These are phyloP conservation scores for Dryobotodes eremita DNA, from an alignment of 2,888 invertebrate genomes.

Conservation along the genomic window DNA sequence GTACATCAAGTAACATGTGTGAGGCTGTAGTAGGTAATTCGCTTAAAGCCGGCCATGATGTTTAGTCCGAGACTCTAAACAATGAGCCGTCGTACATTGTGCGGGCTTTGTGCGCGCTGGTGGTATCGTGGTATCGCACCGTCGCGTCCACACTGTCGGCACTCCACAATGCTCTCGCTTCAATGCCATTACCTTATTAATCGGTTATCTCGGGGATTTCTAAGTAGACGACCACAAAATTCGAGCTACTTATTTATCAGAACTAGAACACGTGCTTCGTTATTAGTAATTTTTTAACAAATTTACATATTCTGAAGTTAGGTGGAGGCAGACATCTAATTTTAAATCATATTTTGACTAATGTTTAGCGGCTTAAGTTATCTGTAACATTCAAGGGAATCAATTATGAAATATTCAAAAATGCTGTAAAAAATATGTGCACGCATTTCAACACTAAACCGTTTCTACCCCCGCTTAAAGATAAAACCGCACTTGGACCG, in stretches of 20 bases:
- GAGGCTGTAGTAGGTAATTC: slow-evolving; percentile 77
- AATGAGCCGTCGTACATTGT: slow-evolving; percentile 84
- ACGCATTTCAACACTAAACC: slow-evolving; percentile 30
- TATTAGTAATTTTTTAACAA: neutral
- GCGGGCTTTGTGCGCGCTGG: slow-evolving; percentile 83
- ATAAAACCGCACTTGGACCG: slow-evolving; percentile 47
- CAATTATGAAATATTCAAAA: neutral
- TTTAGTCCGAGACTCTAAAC: slow-evolving; percentile 83
- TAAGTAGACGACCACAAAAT: slow-evolving; percentile 8
- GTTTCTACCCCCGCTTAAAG: slow-evolving; percentile 20
- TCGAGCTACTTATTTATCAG: neutral
- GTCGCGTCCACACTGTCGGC: slow-evolving; percentile 78
- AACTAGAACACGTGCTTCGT: neutral
- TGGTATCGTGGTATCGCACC: slow-evolving; percentile 81
- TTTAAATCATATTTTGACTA: neutral
- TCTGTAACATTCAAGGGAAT: neutral
- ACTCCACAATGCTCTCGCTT: slow-evolving; percentile 75
- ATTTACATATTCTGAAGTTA: neutral
- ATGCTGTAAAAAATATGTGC: neutral
- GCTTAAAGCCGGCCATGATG: slow-evolving; percentile 79
- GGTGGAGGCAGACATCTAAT: neutral
- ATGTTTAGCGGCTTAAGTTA: neutral
- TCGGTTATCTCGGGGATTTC: slow-evolving; percentile 46
- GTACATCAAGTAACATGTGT: slow-evolving; percentile 58
- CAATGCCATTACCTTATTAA: slow-evolving; percentile 55